Conservation (phyloP, 2,797 vertebrate species). For the Eptatretus atami region DNA sequence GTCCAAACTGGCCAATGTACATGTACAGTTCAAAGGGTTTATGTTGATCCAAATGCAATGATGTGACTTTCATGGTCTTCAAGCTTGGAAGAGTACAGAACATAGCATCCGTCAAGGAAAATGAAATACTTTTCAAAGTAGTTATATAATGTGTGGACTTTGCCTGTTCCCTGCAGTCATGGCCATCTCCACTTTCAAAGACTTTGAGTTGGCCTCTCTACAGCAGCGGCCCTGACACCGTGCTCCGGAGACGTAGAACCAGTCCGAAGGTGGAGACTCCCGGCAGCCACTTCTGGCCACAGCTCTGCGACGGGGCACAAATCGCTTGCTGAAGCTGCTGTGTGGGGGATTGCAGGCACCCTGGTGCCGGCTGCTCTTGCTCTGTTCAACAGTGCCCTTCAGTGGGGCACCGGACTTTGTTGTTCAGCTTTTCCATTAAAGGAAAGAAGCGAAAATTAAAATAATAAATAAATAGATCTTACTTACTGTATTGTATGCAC, state of each 20-base stretch:
- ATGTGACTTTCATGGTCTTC: too few relatives aligned
- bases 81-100: too few relatives aligned
- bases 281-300: constrained; percentile 11
- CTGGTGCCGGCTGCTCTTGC: constrained; percentile 72
- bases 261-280: constrained; percentile 26
- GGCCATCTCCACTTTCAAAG: constrained; percentile 62
- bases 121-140: too few relatives aligned
- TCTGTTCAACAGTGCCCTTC: constrained; percentile 57
- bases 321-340: constrained; percentile 46
- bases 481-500: too few relatives aligned
- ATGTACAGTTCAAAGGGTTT: too few relatives aligned
- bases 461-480: too few relatives aligned
- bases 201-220: constrained; percentile 60
- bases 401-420: constrained; percentile 86
- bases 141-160: not conserved
- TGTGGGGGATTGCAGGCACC: constrained; percentile 76
- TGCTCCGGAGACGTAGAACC: constrained; percentile 31
- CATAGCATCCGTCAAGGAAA: too few relatives aligned
- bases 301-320: constrained; percentile 12
- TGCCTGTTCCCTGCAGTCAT: constrained; percentile 22
- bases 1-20: too few relatives aligned
- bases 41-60: too few relatives aligned
- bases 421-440: constrained; percentile 46
- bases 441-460: too few relatives aligned
- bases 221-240: constrained; percentile 58